These are phyloP conservation scores for Sebastes cheni DNA, from an alignment of 2,797 vertebrate genomes.

Conservation along the genomic window DNA sequence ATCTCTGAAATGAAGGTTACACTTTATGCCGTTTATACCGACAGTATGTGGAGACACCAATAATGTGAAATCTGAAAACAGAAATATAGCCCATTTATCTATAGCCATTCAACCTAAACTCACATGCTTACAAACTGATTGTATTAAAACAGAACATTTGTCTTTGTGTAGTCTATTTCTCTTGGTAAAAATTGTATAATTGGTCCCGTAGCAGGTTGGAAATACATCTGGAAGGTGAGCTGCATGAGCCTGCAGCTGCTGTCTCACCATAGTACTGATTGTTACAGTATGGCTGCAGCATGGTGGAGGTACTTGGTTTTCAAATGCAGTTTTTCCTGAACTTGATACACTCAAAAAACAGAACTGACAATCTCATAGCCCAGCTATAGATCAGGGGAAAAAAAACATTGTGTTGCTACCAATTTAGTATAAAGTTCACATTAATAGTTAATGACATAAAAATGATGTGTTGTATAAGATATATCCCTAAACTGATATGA, in stretches of 20 bases:
- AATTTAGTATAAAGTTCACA: background rate
- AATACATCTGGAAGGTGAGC: background rate
- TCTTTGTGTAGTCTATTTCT: background rate
- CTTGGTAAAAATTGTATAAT: constrained; percentile 9
- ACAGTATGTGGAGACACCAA: background rate
- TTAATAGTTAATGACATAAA: constrained; percentile 26
- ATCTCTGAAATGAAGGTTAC: background rate
- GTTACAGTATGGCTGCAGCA: constrained; percentile 12
- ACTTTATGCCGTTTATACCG: background rate
- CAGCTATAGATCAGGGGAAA: constrained; percentile 31
- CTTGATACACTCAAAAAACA: background rate
- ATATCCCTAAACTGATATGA: background rate
- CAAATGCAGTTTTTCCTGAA: constrained; percentile 36
- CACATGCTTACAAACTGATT: background rate
- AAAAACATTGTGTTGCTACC: background rate
- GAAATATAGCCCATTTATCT: background rate
- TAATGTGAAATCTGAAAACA: constrained; percentile 8
- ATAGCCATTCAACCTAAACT: background rate
- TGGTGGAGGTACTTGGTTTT: constrained; percentile 56
- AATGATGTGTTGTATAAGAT: background rate
- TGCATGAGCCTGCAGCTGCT: constrained; percentile 1
- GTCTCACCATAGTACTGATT: background rate
- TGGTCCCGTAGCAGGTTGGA: constrained; percentile 36
- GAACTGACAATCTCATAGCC: constrained; percentile 16
- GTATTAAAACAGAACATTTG: constrained; percentile 2